Conservation (phyloP, 2,888 invertebrate species). For the Pherbina coryleti region DNA sequence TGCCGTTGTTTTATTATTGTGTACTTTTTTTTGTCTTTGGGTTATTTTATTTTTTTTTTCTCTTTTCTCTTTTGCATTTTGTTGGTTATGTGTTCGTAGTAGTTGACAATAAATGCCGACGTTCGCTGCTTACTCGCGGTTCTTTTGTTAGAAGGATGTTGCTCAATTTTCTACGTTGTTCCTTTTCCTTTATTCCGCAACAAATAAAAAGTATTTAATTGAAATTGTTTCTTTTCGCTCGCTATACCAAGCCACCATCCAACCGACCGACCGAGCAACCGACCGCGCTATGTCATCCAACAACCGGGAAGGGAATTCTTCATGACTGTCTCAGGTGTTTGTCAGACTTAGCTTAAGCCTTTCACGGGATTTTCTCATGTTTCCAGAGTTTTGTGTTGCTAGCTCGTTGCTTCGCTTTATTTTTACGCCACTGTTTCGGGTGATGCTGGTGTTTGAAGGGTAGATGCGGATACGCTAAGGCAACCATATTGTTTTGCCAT, state of each 20-base stretch:
- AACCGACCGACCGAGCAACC: not conserved
- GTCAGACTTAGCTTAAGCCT: conserved; percentile 68
- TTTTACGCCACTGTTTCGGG: not conserved
- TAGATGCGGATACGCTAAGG: not conserved
- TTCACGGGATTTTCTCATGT: conserved; percentile 59
- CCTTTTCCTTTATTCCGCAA: not conserved
- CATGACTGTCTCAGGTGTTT: conserved; percentile 68
- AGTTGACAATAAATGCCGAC: conserved; percentile 58
- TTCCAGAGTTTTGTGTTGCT: not conserved
- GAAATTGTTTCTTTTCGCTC: conserved; percentile 17
- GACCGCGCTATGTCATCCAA: not conserved
- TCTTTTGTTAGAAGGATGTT: conserved; percentile 13
- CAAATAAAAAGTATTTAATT: conserved; percentile 9
- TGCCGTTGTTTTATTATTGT: conserved; percentile 28
- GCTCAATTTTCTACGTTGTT: conserved; percentile 13
- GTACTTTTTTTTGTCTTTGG: conserved; percentile 40
- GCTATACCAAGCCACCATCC: not conserved
- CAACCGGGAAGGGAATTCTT: conserved; percentile 4
- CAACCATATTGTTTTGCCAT: not conserved
- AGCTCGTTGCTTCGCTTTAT: not conserved
- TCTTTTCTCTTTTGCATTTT: conserved; percentile 19
- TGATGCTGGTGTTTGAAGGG: conserved; percentile 6
- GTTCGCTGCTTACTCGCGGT: not conserved
- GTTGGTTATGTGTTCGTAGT: conserved; percentile 34
- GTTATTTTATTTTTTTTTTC: not conserved